Base-by-base conservation (phyloP, 2,888 invertebrate genomes). In the Fragum fragum region DNA sequence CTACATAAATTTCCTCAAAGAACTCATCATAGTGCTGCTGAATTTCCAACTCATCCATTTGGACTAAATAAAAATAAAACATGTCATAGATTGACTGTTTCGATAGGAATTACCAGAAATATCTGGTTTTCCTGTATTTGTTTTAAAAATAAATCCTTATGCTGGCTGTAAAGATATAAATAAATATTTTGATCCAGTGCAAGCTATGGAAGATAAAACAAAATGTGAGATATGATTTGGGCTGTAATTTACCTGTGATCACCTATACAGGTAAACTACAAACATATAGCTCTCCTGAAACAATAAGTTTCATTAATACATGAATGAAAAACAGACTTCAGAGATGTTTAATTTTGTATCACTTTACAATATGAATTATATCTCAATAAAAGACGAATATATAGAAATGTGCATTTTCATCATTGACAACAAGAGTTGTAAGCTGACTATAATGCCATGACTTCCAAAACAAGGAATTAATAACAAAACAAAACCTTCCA, bases 1-100 rank as follows among this genome's bases (percentile, higher is more conserved):
- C 99, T 0, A 98, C 98, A 95, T 99, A 99, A 1, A 99, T 99
- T 95, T 99, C 99, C 95, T 99, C 99, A 95, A 99, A 99, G 95
- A 99, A 99, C 93, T 99, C 99, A 94, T 99, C 99, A 95, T 99
- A 99, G 96, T 99, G 99, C 95, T 99, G 98, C 95, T 99, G 99
- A 97, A 99, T 98, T 95, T 99, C 99, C 94, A 98, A 98, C 94
- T 99, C 99, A 1, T 98, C 98, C 90, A 94, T 91, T 85, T 89
- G 92, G 86, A 92, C 94, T 93, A 75, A 66, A 75, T 21, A 75
- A 23, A 75, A 68, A 73, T 16, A 39, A 72, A 32, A 63, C 28
- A 63, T 63, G 18, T 52, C 47, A 70, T 26, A 70, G 28, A 52
- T 69, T 28, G 53, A 71, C 70, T 53, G 32, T 53, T 52, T 52